Percentiles rank a stretch among this genome's conserved stretches.
Evolutionary conservation across 2,888 invertebrate species (phyloP).

Genomic region (Coremacera marginata): DNA sequence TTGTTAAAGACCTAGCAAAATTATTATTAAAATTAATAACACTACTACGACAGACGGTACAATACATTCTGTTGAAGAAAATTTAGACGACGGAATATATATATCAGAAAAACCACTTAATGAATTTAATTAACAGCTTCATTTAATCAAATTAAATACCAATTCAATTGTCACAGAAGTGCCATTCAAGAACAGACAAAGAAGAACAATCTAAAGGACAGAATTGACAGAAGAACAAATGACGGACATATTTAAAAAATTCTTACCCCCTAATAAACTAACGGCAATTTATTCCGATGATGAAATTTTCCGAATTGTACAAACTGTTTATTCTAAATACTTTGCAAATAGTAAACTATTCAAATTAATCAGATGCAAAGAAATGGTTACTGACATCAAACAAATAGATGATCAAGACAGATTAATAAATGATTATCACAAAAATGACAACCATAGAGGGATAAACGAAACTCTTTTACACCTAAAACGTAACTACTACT

Average conservation of each 20-base stretch:
- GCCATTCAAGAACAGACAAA: slow-evolving; percentile 37
- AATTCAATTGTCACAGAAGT: slow-evolving; percentile 22
- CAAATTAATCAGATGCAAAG: neutral
- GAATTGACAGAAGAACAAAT: slow-evolving; percentile 36
- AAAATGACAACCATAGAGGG: slow-evolving; percentile 45
- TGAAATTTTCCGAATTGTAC: too few species aligned
- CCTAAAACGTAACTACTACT: slow-evolving; percentile 45
- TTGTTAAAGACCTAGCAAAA: neutral
- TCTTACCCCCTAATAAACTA: slow-evolving; percentile 41
- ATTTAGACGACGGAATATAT: too few species aligned
- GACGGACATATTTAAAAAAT: slow-evolving; percentile 32
- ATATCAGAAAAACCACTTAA: slow-evolving; percentile 46
- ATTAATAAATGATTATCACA: slow-evolving; percentile 47
- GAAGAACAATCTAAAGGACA: slow-evolving; percentile 31
- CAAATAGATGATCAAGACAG: slow-evolving; percentile 44
- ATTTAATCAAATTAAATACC: neutral
- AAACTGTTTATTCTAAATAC: slow-evolving; percentile 41
- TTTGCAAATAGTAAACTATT: slow-evolving; percentile 33
- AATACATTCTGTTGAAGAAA: slow-evolving; percentile 38
- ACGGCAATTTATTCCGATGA: slow-evolving; percentile 41
- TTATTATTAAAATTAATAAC: slow-evolving; percentile 8
- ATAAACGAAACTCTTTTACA: slow-evolving; percentile 40
- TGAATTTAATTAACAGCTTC: slow-evolving; percentile 45
- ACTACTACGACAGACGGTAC: neutral
- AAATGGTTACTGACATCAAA: slow-evolving; percentile 1